Evolutionary conservation across 2,113 vertebrate species (phyloP).

Genomic region (Saccopteryx leptura): DNA sequence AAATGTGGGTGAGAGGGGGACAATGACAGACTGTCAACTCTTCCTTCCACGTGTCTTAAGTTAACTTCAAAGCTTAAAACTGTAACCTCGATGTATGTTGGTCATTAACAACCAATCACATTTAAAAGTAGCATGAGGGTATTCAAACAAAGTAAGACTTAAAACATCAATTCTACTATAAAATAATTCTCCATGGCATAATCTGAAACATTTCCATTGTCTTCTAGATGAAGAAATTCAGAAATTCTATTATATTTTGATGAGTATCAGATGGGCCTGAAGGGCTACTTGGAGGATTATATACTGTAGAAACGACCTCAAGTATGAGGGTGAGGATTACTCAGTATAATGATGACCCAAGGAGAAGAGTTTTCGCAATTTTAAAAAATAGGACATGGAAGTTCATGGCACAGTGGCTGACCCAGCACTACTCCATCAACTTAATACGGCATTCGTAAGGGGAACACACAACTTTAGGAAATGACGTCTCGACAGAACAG

Average conservation of each 20-base stretch:
- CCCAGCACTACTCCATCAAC: neutral
- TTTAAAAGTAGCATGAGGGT: neutral
- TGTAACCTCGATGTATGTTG: neutral
- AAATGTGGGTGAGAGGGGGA: neutral
- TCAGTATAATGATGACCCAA: neutral
- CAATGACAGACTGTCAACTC: neutral
- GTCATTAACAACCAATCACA: conserved; percentile 4
- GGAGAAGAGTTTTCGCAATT: neutral
- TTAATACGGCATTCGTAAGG: neutral
- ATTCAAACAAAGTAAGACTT: neutral
- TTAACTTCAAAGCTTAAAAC: conserved; percentile 2
- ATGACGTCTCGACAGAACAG: neutral
- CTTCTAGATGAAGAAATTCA: neutral
- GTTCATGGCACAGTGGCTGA: neutral
- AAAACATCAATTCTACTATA: conserved; percentile 30
- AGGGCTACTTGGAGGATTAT: neutral
- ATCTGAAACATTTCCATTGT: conserved; percentile 26
- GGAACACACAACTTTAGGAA: neutral
- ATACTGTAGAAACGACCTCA: neutral
- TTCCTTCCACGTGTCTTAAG: neutral
- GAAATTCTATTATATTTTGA: neutral
- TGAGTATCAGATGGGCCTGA: neutral
- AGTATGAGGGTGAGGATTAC: neutral
- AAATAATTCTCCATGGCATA: neutral
- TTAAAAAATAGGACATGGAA: neutral